Percentiles rank a stretch among this genome's conserved stretches.
These are phyloP conservation scores for Megatriorchis doriae DNA, from an alignment of 2,113 vertebrate species.

Conservation along the genomic window DNA sequence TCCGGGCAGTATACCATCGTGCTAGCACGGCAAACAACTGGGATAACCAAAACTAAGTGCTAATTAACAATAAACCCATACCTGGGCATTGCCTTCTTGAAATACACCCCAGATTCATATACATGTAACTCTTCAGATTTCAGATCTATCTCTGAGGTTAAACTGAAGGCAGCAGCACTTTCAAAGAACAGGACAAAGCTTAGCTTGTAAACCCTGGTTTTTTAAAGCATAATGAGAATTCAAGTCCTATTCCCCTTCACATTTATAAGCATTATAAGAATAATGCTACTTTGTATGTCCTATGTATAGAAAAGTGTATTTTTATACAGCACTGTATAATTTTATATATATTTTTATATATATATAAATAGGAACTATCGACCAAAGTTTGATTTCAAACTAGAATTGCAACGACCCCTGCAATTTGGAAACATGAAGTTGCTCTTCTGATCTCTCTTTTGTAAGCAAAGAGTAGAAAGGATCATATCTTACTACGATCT, in stretches of 20 bases:
- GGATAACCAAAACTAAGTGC: not conserved
- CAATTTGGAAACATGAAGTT: not conserved
- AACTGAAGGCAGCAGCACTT: not conserved
- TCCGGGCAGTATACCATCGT: not conserved
- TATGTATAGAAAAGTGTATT: not conserved
- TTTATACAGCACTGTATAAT: not conserved
- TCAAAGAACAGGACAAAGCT: not conserved
- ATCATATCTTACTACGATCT: not conserved
- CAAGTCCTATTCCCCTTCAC: constrained; percentile 26
- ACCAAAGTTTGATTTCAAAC: not conserved
- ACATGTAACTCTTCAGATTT: rapidly evolving
- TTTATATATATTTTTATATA: not conserved
- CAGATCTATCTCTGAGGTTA: not conserved
- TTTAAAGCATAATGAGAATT: constrained; percentile 23
- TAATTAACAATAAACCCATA: not conserved
- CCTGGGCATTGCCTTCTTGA: not conserved
- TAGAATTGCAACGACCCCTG: not conserved
- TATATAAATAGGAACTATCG: not conserved
- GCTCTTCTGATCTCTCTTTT: not conserved
- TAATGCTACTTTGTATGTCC: not conserved
- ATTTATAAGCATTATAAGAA: not conserved
- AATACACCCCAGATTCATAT: not conserved
- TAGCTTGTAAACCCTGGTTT: not conserved
- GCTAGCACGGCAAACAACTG: not conserved
- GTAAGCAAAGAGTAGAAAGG: not conserved